A percentile compares a stretch with the other conserved stretches of the same genome.
Evolutionary conservation across 23 tunicate genomes (phyloP).

Genomic region (Halocynthia roretzi): DNA sequence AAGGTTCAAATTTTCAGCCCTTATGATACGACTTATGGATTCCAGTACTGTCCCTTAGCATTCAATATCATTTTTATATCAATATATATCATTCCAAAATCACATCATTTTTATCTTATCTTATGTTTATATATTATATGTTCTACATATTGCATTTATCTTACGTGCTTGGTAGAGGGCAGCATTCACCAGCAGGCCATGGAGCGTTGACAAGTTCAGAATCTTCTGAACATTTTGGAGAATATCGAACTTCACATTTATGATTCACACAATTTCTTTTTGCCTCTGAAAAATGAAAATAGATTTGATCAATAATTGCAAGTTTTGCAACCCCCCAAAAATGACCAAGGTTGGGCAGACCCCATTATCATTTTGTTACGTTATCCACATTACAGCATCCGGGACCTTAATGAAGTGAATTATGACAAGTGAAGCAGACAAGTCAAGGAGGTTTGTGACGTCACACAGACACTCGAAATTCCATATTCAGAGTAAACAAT

Average conservation of each 20-base stretch:
- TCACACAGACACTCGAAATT: constrained; percentile 26
- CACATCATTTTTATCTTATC: not conserved
- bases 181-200: constrained; percentile 51
- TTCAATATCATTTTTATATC: too few species aligned
- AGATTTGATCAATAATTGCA: not conserved
- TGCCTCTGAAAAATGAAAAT: constrained; percentile 4
- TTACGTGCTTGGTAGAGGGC: constrained; percentile 64
- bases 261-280: constrained; percentile 23
- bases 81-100: too few species aligned
- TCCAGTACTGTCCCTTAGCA: too few species aligned
- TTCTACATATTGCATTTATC: not conserved
- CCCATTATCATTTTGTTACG: too few species aligned
- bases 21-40: too few species aligned
- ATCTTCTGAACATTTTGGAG: constrained; percentile 60
- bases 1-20: too few species aligned
- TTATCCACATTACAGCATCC: too few species aligned
- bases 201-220: constrained; percentile 35
- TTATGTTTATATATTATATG: too few species aligned
- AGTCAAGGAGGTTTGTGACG: constrained; percentile 1
- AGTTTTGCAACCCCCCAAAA: too few species aligned
- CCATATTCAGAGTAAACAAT: constrained; percentile 12
- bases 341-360: too few species aligned
- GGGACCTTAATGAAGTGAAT: too few species aligned
- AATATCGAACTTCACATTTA: constrained; percentile 31
- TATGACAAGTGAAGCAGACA: too few species aligned